A percentile compares a stretch with the other conserved stretches of the same genome.
Conservation (phyloP, 23 tunicate genomes). For the Styela clava region DNA sequence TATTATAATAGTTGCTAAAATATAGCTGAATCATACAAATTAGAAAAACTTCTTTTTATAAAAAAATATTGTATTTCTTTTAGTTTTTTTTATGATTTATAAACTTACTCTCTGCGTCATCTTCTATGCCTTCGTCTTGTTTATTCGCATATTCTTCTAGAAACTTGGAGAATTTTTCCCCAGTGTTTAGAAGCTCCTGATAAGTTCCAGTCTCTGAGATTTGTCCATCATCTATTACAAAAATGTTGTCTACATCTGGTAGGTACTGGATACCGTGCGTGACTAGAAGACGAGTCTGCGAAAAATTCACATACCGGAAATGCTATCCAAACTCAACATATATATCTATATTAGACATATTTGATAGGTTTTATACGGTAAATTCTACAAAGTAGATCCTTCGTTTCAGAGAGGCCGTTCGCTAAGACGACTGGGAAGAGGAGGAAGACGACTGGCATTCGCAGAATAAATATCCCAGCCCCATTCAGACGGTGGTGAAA, state of each 20-base stretch:
- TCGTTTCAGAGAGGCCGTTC: too few relatives aligned
- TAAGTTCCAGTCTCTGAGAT: conserved; percentile 72
- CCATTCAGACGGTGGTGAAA: too few relatives aligned
- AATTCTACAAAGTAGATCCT: too few relatives aligned
- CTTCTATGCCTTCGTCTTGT: conserved; percentile 44
- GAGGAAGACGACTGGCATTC: too few relatives aligned
- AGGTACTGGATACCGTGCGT: conserved; percentile 78
- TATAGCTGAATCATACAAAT: too few relatives aligned
- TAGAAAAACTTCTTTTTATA: too few relatives aligned
- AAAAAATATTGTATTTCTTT: too few relatives aligned
- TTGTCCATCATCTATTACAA: conserved; percentile 60
- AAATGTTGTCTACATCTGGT: conserved; percentile 80
- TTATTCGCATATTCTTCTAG: conserved; percentile 73
- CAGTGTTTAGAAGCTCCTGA: conserved; percentile 44
- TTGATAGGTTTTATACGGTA: too few relatives aligned
- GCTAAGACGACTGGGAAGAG: too few relatives aligned
- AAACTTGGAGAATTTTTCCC: conserved; percentile 63
- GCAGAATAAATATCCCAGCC: too few relatives aligned
- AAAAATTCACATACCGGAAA: not conserved
- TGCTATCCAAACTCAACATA: not conserved
- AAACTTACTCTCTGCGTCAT: conserved; percentile 18
- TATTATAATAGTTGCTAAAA: too few relatives aligned
- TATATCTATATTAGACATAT: not conserved
- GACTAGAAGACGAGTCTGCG: conserved; percentile 73
- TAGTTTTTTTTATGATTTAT: too few relatives aligned